Base-by-base conservation (phyloP, 2,888 invertebrate genomes). In the Lapara coniferarum region DNA sequence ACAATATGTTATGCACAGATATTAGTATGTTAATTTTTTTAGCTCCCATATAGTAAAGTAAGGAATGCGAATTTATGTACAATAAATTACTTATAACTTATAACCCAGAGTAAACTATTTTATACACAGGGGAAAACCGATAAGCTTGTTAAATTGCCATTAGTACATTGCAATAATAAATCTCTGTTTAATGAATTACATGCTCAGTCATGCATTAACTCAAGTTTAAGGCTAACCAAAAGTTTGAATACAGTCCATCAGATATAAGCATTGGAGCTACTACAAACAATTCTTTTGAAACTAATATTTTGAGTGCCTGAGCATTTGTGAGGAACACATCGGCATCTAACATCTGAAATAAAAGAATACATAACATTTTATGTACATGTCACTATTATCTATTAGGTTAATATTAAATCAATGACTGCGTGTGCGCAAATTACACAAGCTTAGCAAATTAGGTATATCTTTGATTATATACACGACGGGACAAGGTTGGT, bases 211-310 rank as follows among this genome's bases (percentile, higher is more conserved):
- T 81, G 78, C 78, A 76, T 69, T 72, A 70, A 70, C 72, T 16
- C 52, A 63, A 59, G 25, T 58, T 72, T 69, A 66, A 70, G 57
- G 74, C 89, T 86, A 77, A 97, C 99, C 99, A 99, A 89, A 98
- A 99, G 88, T 99, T 99, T 19, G 98, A 98, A 87, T 99, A 99
- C 53, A 97, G 88, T 14, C 97, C 97, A 71, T 98, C 97, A 0
- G 98, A 97, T 69, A 96, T 94, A 49, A 99, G 91, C 96, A 99
- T 96, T 0, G 99, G 99, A 0, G 98, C 96, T 4, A 96, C 95
- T 12, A 98, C 93, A 4, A 95, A 94, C 14, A 95, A 80, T 53
- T 95, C 92, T 76, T 96, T 95, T 0, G 84, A 81, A 0, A 97
- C 95, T 30, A 98, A 89, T 66, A 91, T 81, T 71, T 94, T 93